phyloP scores from a whole-genome alignment of 2,888 invertebrate genomes.

The Epinotia nisella region DNA sequence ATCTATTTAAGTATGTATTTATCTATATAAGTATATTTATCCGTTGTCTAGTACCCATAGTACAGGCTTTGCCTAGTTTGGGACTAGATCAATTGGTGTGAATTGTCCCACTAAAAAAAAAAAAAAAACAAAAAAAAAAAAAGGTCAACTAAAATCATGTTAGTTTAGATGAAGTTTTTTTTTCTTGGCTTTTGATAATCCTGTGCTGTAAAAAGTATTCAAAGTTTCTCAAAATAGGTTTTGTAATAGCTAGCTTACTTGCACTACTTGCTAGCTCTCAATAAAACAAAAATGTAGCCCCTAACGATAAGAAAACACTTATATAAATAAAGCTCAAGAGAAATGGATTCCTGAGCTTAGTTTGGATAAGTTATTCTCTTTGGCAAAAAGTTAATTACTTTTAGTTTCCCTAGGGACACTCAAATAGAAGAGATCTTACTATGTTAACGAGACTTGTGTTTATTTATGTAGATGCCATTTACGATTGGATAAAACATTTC shows the following conservation, averaged over 20 bases:
- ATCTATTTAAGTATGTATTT: too few relatives aligned
- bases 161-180: too few relatives aligned
- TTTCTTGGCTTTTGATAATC: too few relatives aligned
- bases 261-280: neutral
- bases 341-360: neutral
- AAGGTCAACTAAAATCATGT: too few relatives aligned
- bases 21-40: too few relatives aligned
- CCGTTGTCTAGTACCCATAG: too few relatives aligned
- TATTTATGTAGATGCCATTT: neutral
- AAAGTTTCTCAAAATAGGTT: neutral
- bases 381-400: constrained; percentile 10
- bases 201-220: neutral
- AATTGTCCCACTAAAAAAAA: too few relatives aligned
- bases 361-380: constrained; percentile 1
- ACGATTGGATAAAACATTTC: neutral
- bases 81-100: too few relatives aligned
- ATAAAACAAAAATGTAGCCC: neutral
- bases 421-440: neutral
- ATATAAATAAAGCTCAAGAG: neutral
- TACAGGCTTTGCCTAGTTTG: too few relatives aligned
- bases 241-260: too few relatives aligned
- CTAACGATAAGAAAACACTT: neutral
- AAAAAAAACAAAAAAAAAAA: too few relatives aligned
- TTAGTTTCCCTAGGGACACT: neutral
- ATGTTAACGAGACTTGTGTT: neutral